phyloP scores from a whole-genome alignment of 2,797 vertebrate species.

The Sarcophilus harrisii region DNA sequence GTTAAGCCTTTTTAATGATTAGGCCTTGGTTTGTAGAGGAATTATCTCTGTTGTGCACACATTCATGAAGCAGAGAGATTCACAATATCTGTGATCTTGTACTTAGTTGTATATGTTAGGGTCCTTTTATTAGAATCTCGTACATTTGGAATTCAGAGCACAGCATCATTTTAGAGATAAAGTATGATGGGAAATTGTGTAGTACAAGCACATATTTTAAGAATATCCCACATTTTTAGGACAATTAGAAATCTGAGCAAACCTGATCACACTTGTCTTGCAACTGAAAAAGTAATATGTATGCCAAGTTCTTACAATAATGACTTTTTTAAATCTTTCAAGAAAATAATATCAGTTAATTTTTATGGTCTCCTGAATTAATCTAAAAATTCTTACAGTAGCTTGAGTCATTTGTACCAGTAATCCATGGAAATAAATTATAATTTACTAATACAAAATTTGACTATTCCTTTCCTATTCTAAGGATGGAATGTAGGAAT shows the following conservation, averaged over 20 bases:
- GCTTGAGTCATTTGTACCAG: background rate
- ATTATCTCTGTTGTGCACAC: slow-evolving; percentile 34
- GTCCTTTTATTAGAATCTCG: background rate
- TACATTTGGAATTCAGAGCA: background rate
- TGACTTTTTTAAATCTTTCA: background rate
- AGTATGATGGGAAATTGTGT: background rate
- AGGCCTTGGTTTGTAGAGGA: slow-evolving; percentile 13
- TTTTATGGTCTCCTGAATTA: background rate
- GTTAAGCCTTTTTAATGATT: slow-evolving; percentile 11
- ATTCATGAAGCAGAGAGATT: background rate
- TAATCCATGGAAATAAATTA: background rate
- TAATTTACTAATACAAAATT: background rate
- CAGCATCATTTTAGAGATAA: background rate
- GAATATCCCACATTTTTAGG: background rate
- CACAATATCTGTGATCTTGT: background rate
- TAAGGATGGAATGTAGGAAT: background rate
- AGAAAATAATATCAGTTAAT: background rate
- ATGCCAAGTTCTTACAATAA: background rate
- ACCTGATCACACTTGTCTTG: background rate
- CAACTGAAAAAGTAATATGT: background rate
- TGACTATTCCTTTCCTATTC: background rate
- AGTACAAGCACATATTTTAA: background rate
- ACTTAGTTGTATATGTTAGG: background rate
- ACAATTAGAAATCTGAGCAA: background rate
- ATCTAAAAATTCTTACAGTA: background rate